Conservation (phyloP, 2,797 vertebrate genomes). For the Sebastes hubbsi region DNA sequence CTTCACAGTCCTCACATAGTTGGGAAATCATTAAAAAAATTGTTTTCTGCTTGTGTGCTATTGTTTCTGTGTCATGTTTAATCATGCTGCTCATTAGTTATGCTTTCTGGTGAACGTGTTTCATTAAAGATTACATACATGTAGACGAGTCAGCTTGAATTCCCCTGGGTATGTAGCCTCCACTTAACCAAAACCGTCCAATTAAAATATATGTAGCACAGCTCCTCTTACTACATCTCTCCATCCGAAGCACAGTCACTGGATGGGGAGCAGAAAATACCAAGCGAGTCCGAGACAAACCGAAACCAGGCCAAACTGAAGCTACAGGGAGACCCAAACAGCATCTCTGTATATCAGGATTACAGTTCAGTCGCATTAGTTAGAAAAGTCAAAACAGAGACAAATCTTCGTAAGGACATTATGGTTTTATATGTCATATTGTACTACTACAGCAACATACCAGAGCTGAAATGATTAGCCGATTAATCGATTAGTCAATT, state of each 20-base stretch:
- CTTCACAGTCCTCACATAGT: background rate
- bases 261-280: background rate
- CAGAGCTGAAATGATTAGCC: background rate
- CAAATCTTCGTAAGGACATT: background rate
- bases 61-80: conserved; percentile 23
- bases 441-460: background rate
- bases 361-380: background rate
- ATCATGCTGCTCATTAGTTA: conserved; percentile 22
- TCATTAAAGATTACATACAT: conserved; percentile 17
- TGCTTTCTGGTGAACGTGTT: conserved; percentile 7
- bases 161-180: conserved; percentile 10
- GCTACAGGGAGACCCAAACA: background rate
- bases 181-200: background rate
- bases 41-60: background rate
- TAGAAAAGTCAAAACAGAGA: background rate
- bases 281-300: conserved; percentile 2
- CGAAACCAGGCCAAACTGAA: conserved; percentile 5
- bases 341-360: background rate
- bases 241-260: background rate
- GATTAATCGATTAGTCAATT: background rate
- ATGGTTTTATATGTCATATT: background rate
- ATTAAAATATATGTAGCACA: conserved; percentile 21
- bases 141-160: background rate
- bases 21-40: background rate
- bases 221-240: background rate